A percentile compares a stretch with the other conserved stretches of the same genome.
phyloP scores from a whole-genome alignment of 2,888 invertebrate genomes.

The Ceratothoa steindachneri region DNA sequence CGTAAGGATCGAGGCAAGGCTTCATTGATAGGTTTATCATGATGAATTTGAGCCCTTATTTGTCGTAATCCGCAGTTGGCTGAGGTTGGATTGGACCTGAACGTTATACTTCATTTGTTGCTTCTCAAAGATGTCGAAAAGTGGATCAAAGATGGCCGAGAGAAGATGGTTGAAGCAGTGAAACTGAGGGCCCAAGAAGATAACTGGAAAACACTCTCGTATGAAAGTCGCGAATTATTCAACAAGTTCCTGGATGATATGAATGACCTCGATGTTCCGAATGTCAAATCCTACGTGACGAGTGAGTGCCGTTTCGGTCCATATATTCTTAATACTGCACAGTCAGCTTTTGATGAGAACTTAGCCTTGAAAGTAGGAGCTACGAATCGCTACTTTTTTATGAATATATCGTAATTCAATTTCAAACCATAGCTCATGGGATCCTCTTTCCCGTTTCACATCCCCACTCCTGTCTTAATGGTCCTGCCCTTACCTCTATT shows the following conservation, averaged over 20 bases:
- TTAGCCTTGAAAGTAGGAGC: not conserved
- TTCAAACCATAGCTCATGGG: no score
- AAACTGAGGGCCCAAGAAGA: slow-evolving; percentile 72
- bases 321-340: not conserved
- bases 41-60: no score
- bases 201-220: slow-evolving; percentile 74
- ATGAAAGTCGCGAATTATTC: slow-evolving; percentile 63
- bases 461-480: no score
- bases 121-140: slow-evolving; percentile 71
- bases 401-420: no score
- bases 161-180: slow-evolving; percentile 76
- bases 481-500: no score
- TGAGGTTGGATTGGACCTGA: slow-evolving; percentile 76
- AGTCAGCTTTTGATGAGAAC: no score
- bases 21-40: no score
- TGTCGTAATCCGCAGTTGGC: no score
- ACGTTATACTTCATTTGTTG: slow-evolving; percentile 83
- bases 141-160: slow-evolving; percentile 71
- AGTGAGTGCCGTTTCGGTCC: slow-evolving; percentile 52
- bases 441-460: no score
- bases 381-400: not conserved
- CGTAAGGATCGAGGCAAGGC: no score
- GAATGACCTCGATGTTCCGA: slow-evolving; percentile 63
- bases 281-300: slow-evolving; percentile 63
- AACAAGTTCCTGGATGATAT: slow-evolving; percentile 67